phyloP scores from a whole-genome alignment of 2,888 invertebrate species.

The Andricus curvator region DNA sequence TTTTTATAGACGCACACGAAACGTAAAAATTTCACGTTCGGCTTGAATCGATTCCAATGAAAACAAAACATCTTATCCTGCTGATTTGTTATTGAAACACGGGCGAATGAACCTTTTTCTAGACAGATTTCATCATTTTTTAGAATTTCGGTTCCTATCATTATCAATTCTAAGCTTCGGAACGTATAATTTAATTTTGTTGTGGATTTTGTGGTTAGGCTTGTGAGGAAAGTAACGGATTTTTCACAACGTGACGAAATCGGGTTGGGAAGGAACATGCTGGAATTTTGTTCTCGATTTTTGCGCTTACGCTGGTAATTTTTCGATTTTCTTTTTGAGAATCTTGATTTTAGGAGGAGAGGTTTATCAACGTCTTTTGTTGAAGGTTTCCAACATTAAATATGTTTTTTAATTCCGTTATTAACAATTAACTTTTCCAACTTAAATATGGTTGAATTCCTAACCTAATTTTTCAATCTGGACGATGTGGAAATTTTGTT shows the following conservation, averaged over 20 bases:
- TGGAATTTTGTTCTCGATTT: background rate
- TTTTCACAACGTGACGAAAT: background rate
- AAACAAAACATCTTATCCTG: background rate
- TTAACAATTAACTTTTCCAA: background rate
- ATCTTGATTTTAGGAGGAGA: background rate
- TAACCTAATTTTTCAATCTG: constrained; percentile 16
- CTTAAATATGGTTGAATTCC: background rate
- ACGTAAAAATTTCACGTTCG: background rate
- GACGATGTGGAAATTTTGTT: no score
- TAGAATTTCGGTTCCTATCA: background rate
- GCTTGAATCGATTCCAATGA: background rate
- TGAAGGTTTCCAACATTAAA: background rate
- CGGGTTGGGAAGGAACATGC: background rate
- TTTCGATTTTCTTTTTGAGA: background rate
- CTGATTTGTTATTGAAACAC: constrained; percentile 10
- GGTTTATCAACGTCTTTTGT: background rate
- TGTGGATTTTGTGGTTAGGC: background rate
- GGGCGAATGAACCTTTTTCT: background rate
- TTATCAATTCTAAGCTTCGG: background rate
- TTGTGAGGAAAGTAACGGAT: background rate
- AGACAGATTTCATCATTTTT: background rate
- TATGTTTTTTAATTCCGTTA: background rate
- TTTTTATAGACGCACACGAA: background rate
- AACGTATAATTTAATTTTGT: background rate
- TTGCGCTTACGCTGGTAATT: background rate